Conservation (phyloP, 2,888 invertebrate species). For the Cheilosia scutellata region DNA sequence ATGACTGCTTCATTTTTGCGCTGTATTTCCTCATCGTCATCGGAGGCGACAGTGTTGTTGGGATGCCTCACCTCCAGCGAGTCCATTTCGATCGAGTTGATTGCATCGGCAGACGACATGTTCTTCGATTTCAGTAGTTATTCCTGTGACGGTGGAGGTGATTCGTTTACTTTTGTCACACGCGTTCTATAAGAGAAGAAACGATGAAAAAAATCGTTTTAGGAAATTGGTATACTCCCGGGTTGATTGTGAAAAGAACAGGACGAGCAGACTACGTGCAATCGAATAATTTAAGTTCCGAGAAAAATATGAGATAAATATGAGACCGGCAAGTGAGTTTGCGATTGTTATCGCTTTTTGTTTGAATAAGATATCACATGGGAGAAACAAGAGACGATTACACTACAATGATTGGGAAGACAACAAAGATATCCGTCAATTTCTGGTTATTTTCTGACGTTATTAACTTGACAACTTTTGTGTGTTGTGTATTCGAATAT, state of each 20-base stretch:
- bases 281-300: neutral
- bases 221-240: conserved; percentile 50
- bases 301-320: neutral
- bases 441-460: too few species aligned
- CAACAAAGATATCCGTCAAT: too few species aligned
- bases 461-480: too few species aligned
- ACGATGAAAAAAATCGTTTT: conserved; percentile 64
- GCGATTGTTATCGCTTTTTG: too few species aligned
- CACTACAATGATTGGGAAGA: too few species aligned
- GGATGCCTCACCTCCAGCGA: conserved; percentile 10
- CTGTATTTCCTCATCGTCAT: conserved; percentile 10
- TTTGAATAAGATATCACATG: too few species aligned
- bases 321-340: neutral
- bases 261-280: neutral
- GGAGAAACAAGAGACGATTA: too few species aligned
- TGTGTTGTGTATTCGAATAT: too few species aligned
- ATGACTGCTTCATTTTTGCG: conserved; percentile 17
- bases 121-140: neutral
- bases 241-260: conserved; percentile 60
- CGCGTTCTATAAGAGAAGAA: conserved; percentile 73
- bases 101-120: conserved; percentile 60
- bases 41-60: neutral
- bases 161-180: conserved; percentile 40
- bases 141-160: neutral
- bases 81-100: conserved; percentile 60